Conservation (phyloP, 2,888 invertebrate genomes). For the Steinernema carpocapsae region DNA sequence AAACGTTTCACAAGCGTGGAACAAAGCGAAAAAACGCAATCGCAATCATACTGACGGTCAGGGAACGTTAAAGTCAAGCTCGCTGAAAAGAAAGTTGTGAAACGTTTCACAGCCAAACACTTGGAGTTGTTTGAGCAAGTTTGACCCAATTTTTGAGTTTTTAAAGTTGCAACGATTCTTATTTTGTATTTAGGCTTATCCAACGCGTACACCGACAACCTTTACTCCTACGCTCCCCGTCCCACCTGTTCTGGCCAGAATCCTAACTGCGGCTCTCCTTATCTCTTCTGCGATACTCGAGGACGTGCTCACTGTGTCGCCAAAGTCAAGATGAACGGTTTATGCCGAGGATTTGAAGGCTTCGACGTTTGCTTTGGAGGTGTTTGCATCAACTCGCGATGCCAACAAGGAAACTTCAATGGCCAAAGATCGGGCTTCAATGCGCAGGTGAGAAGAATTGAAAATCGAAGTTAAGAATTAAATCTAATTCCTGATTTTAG, state of each 20-base stretch:
- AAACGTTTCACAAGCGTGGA: too few species aligned
- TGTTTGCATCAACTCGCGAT: slow-evolving; percentile 59
- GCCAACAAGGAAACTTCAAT: slow-evolving; percentile 55
- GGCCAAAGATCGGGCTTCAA: slow-evolving; percentile 11
- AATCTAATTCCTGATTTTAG: slow-evolving; percentile 26
- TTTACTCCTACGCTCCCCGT: slow-evolving; percentile 64
- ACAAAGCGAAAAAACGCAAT: too few species aligned
- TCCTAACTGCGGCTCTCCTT: slow-evolving; percentile 50
- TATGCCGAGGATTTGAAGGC: slow-evolving; percentile 64
- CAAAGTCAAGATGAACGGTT: slow-evolving; percentile 58
- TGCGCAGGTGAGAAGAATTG: neutral
- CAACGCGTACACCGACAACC: slow-evolving; percentile 66
- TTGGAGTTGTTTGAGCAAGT: too few species aligned
- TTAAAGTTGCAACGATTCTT: too few species aligned
- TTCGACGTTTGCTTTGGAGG: slow-evolving; percentile 63
- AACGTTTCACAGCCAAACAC: too few species aligned
- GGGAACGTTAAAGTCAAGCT: too few species aligned
- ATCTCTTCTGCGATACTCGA: slow-evolving; percentile 58
- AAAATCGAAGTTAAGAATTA: neutral
- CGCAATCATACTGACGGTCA: too few species aligned
- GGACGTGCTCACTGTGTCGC: slow-evolving; percentile 64
- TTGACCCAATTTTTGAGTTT: too few species aligned
- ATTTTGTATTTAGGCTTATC: too few species aligned
- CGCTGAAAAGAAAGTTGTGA: too few species aligned
- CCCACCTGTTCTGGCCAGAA: slow-evolving; percentile 61